phyloP scores from a whole-genome alignment of 2,113 vertebrate species.

The Gymnogyps californianus region DNA sequence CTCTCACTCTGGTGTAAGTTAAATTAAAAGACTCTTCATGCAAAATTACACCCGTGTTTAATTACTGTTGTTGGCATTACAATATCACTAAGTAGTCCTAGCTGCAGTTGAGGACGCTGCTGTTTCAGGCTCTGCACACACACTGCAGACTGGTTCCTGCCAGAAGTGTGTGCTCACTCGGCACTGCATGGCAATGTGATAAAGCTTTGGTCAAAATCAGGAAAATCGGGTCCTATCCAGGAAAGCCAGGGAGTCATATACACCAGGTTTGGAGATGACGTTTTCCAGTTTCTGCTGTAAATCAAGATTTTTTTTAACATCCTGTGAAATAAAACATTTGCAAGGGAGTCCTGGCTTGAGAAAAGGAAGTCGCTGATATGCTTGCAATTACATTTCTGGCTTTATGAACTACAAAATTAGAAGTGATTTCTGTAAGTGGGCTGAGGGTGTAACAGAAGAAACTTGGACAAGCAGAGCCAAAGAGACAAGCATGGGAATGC shows the following conservation, averaged over 20 bases:
- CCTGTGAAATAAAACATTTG: background rate
- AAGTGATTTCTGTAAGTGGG: background rate
- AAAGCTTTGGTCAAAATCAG: background rate
- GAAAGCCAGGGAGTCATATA: background rate
- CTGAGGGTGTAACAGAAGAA: conserved; percentile 11
- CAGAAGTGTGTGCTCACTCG: background rate
- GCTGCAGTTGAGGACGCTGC: background rate
- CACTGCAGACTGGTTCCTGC: background rate
- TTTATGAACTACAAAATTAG: background rate
- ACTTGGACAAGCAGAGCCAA: background rate
- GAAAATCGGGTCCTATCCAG: background rate
- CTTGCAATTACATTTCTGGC: background rate
- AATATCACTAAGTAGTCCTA: background rate
- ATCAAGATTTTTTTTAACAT: background rate
- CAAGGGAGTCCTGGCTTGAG: background rate
- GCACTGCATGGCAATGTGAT: background rate
- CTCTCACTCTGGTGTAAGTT: background rate
- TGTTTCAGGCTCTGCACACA: background rate
- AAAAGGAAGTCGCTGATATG: background rate
- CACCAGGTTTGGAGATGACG: background rate
- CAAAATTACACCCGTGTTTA: background rate
- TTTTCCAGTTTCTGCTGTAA: background rate
- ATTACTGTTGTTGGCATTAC: background rate
- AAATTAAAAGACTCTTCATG: background rate
- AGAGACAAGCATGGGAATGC: background rate